phyloP scores from a whole-genome alignment of 2,888 invertebrate genomes.

The Aporophyla lueneburgensis region DNA sequence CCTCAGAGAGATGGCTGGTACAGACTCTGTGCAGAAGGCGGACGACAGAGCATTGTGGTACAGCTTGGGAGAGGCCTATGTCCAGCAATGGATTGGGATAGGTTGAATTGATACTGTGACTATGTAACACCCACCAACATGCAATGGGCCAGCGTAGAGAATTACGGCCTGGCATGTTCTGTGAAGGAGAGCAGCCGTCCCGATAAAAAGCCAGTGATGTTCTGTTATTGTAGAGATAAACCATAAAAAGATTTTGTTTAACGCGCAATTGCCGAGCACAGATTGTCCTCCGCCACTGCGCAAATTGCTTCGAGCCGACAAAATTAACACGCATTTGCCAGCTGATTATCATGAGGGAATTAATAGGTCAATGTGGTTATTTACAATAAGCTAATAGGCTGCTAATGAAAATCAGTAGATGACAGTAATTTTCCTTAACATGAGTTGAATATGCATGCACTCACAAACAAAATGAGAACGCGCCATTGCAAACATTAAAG shows the following conservation, averaged over 20 bases:
- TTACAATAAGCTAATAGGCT: conserved; percentile 20
- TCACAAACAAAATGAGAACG: not conserved
- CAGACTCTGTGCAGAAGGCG: too few relatives aligned
- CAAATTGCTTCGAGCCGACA: conserved; percentile 26
- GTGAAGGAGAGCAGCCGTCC: too few relatives aligned
- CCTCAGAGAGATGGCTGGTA: too few relatives aligned
- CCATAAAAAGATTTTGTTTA: conserved; percentile 11
- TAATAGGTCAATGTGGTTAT: conserved; percentile 40
- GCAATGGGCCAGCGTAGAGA: too few relatives aligned
- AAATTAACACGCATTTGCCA: conserved; percentile 36
- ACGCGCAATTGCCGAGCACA: conserved; percentile 25
- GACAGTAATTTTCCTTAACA: conserved; percentile 20
- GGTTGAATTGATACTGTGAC: too few relatives aligned
- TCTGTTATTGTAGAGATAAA: conserved; percentile 17
- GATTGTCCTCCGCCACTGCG: conserved; percentile 30
- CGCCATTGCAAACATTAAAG: not conserved
- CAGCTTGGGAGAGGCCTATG: too few relatives aligned
- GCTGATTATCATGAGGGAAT: conserved; percentile 37
- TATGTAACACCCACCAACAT: too few relatives aligned
- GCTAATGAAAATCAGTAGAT: conserved; percentile 16
- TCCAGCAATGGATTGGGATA: too few relatives aligned
- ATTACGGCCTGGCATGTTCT: too few relatives aligned
- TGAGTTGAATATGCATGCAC: not conserved
- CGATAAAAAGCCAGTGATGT: not conserved
- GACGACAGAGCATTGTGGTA: too few relatives aligned